These are phyloP conservation scores for Pelmatolapia mariae DNA, from an alignment of 2,113 vertebrate genomes.

Conservation along the genomic window DNA sequence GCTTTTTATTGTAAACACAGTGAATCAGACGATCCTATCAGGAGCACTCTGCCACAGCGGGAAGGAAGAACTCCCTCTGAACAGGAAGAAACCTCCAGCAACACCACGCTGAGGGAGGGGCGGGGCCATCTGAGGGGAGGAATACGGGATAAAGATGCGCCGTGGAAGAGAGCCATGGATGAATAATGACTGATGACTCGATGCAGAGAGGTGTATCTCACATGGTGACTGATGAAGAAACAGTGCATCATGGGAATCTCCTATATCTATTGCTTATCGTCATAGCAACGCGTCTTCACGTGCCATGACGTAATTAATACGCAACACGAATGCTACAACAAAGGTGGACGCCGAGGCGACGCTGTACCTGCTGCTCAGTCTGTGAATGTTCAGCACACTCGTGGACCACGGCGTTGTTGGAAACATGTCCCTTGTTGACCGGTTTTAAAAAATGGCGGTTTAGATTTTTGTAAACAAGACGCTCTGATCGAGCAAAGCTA, in stretches of 20 bases:
- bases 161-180: neutral
- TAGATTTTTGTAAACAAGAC: neutral
- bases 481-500: fast-evolving
- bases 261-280: neutral
- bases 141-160: neutral
- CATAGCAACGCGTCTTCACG: neutral
- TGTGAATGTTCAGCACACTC: neutral
- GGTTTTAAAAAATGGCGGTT: neutral
- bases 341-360: neutral
- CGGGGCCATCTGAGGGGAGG: neutral
- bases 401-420: neutral
- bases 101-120: neutral
- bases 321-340: fast-evolving
- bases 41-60: neutral
- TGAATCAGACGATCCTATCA: neutral
- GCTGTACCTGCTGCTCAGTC: neutral
- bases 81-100: neutral
- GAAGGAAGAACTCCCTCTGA: neutral
- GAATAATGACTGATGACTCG: neutral
- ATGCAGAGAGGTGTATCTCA: neutral
- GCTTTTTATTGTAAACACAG: neutral
- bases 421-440: neutral
- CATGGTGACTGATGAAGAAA: neutral
- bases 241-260: neutral
- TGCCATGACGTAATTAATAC: neutral